These are phyloP conservation scores for Sthenelais limicola DNA, from an alignment of 2,888 invertebrate species.

Conservation along the genomic window DNA sequence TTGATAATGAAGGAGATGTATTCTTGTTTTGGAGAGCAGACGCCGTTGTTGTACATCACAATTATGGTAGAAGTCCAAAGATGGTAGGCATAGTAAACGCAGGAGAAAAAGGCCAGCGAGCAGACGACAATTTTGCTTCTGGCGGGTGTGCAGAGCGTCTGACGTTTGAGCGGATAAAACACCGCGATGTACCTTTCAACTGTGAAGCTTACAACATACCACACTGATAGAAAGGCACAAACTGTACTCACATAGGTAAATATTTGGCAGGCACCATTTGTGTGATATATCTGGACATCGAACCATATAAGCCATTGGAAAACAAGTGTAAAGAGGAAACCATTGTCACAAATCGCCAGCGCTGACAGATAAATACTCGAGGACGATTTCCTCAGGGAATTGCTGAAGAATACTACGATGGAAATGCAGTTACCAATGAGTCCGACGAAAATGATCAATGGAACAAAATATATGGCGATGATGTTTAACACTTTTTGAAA, in stretches of 20 bases:
- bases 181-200: constrained; percentile 23
- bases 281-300: constrained; percentile 17
- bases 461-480: constrained; percentile 5
- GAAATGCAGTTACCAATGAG: constrained; percentile 23
- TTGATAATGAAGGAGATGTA: constrained; percentile 1
- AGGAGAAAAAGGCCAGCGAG: not conserved
- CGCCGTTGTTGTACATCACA: not conserved
- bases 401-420: constrained; percentile 15
- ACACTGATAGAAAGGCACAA: constrained; percentile 27
- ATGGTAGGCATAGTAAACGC: not conserved
- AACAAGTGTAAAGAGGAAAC: constrained; percentile 5
- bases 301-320: constrained; percentile 29
- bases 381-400: constrained; percentile 4
- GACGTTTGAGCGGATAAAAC: constrained; percentile 15
- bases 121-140: not conserved
- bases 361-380: constrained; percentile 20
- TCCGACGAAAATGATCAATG: not conserved
- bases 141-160: constrained; percentile 2
- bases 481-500: constrained; percentile 10
- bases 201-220: constrained; percentile 25
- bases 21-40: constrained; percentile 3
- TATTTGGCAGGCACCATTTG: constrained; percentile 5
- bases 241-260: constrained; percentile 7
- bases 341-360: constrained; percentile 26
- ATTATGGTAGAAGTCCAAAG: constrained; percentile 10